A percentile compares a stretch with the other conserved stretches of the same genome.
phyloP scores from a whole-genome alignment of 35 echinoderm and acorn worm genomes.

The Apostichopus parvimensis region DNA sequence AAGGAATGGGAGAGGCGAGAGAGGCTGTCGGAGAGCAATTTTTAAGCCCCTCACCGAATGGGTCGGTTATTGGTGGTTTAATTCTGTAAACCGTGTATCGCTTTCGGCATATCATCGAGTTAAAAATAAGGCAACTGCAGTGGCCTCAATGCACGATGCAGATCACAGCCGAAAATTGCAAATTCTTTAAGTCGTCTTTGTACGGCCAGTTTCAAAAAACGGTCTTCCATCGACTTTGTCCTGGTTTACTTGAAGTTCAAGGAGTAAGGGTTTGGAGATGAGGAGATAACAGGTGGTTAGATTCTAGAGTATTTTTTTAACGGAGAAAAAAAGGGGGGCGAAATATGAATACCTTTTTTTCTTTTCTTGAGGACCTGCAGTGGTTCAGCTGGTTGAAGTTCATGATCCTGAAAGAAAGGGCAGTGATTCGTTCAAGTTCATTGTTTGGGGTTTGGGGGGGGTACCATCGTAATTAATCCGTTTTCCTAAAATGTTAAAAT shows the following conservation, averaged over 20 bases:
- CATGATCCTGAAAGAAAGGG: not conserved
- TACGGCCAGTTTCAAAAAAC: not conserved
- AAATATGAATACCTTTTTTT: not conserved
- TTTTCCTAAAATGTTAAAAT: not conserved
- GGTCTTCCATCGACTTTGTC: not conserved
- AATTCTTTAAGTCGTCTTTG: not conserved
- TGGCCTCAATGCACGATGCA: constrained; percentile 17
- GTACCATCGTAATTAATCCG: constrained; percentile 3
- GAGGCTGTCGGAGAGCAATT: not conserved
- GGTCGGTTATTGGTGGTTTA: not conserved
- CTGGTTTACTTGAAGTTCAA: not conserved
- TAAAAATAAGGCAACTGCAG: constrained; percentile 12
- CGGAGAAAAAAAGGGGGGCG: not conserved
- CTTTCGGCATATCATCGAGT: constrained; percentile 2
- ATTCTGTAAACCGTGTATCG: constrained; percentile 8
- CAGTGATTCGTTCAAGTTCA: not conserved
- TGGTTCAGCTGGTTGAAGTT: not conserved
- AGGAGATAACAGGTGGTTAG: not conserved
- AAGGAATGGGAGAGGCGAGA: not conserved
- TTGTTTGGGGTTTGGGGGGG: not conserved
- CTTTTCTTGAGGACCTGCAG: not conserved
- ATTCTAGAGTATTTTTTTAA: not conserved
- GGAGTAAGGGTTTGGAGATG: not conserved
- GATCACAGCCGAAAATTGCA: not conserved
- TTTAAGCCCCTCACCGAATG: constrained; percentile 10